A percentile compares a stretch with the other conserved stretches of the same genome.
Evolutionary conservation across 2,888 invertebrate species (phyloP).

Genomic region (Tenthredo scrophulariae): DNA sequence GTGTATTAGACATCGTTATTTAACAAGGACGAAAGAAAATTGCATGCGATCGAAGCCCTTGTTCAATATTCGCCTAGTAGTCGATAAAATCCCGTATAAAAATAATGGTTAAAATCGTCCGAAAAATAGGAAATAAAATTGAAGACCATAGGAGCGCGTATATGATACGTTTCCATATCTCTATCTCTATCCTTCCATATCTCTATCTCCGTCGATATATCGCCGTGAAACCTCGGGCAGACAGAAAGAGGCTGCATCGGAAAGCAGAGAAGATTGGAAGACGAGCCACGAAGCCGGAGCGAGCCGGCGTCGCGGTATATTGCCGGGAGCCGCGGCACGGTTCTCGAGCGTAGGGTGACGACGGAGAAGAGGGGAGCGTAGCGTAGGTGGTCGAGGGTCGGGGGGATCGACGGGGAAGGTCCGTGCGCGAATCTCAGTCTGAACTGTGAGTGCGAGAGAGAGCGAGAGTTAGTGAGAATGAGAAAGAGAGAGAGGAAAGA

Average conservation of each 20-base stretch:
- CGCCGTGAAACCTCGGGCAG: not conserved
- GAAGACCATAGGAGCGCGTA: not conserved
- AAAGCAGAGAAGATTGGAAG: not conserved
- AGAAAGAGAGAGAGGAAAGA: not conserved
- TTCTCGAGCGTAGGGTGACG: constrained; percentile 35
- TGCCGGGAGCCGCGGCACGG: constrained; percentile 40
- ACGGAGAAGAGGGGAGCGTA: not conserved
- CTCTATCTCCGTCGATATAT: not conserved
- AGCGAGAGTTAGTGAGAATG: not conserved
- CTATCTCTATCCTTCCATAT: constrained; percentile 14
- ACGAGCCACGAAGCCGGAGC: constrained; percentile 37
- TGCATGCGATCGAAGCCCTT: not conserved
- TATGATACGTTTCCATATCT: not conserved
- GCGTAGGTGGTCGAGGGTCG: constrained; percentile 13
- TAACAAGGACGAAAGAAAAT: not conserved
- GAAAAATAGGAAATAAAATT: not conserved
- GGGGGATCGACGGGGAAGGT: not conserved
- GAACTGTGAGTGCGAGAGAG: not conserved
- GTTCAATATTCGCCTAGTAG: not conserved
- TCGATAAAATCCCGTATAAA: not conserved
- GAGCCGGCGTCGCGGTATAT: constrained; percentile 40
- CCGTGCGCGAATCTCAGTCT: constrained; percentile 24
- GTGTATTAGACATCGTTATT: not conserved
- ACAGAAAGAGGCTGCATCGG: constrained; percentile 24
- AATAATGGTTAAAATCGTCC: not conserved